Percentiles rank a stretch among this genome's conserved stretches.
Evolutionary conservation across 2,797 vertebrate species (phyloP).

Genomic region (Sphenopsis melanotis): DNA sequence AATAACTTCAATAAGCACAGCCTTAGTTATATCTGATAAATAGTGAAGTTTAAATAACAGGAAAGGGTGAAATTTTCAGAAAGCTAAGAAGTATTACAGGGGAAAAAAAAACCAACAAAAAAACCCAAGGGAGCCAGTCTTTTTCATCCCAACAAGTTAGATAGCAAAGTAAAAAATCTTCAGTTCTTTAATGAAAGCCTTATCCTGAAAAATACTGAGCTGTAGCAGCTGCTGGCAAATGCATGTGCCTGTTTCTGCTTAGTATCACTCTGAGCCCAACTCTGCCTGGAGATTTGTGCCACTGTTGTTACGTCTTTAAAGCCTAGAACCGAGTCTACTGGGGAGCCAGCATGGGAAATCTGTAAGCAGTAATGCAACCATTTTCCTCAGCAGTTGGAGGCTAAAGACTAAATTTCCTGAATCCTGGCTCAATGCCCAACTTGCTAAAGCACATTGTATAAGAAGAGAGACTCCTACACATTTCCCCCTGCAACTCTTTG

Average conservation of each 20-base stretch:
- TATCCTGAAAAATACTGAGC: background rate
- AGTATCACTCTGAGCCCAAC: background rate
- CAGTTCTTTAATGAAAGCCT: background rate
- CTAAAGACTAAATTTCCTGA: background rate
- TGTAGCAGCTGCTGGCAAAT: background rate
- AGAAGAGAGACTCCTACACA: background rate
- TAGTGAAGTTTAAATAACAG: background rate
- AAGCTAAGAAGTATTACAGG: background rate
- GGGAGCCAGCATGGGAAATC: background rate
- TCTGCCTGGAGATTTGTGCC: background rate
- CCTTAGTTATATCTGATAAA: background rate
- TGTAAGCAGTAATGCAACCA: background rate
- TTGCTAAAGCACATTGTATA: background rate
- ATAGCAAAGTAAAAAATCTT: background rate
- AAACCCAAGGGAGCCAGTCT: background rate
- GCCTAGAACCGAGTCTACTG: background rate
- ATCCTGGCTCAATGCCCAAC: background rate
- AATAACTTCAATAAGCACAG: background rate
- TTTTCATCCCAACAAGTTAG: background rate
- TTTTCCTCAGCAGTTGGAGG: background rate
- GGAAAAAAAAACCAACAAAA: too few relatives aligned
- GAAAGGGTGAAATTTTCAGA: background rate
- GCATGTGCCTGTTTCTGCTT: background rate
- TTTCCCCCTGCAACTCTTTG: background rate
- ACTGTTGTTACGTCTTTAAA: background rate